Base-by-base conservation (phyloP, 1,140 invertebrate genomes). In the Heliothis subflexa region DNA sequence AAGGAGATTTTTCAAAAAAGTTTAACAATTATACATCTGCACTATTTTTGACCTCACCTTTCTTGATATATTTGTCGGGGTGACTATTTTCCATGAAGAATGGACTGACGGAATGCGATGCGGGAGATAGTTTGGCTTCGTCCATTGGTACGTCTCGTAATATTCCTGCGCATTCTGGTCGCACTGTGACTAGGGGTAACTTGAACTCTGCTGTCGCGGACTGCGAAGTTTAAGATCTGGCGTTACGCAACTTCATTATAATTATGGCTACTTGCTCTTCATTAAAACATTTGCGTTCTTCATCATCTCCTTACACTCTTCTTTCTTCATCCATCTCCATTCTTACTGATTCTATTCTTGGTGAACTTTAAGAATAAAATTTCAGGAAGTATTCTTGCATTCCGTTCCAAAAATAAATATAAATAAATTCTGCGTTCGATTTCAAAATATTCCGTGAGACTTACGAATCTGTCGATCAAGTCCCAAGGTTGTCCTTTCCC, bases 71-170 rank as follows among this genome's bases (percentile, higher is more conserved):
- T 92, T 97, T 97, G 16, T 96, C 94, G 0, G 95, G 93, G 87
- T 97, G 94, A 11, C 90, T 91, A 81, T 96, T 95, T 61, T 96
- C 95, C 95, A 97, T 96, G 87, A 97, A 97, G 83, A 96, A 97
- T 0, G 96, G 97, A 11, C 95, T 95, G n/a, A 95, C 94, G 70
- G 96, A 95, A 79, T 95, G 93, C 3, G 83, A 70, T 62, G 94
- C 88, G 73, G 96, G 95, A 78, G 92, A 88, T 45, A 95, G 61
- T 71, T 94, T 95, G 62, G 94, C 93, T 85, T 96, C 96, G 70
- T 95, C 95, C 84, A 95, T 88, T 3, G 95, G 92, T 54, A 96
- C 86, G 83, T 95, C 95, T 68, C 95, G 94, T 80, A 95, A 92
- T 55, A 96, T 94, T 7, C 95, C 96, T 5, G 95, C 95, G 80